Percentiles rank a stretch among this genome's conserved stretches.
phyloP scores from a whole-genome alignment of 2,113 vertebrate species.

The Daboia siamensis region DNA sequence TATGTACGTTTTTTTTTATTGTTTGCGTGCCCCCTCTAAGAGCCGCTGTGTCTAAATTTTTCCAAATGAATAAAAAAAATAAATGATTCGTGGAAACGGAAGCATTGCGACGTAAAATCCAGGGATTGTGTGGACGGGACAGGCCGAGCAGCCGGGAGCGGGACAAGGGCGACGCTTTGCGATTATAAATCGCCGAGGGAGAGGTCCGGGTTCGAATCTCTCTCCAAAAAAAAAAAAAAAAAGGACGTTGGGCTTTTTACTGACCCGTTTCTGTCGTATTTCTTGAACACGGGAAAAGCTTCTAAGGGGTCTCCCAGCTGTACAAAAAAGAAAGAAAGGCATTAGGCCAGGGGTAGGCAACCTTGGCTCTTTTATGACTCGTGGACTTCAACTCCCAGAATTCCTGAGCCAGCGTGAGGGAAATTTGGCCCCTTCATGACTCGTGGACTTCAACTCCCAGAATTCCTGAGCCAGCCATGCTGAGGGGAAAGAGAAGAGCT shows the following conservation, averaged over 20 bases:
- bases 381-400: too few species aligned
- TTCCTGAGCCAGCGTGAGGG: too few species aligned
- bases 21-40: too few species aligned
- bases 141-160: not conserved
- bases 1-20: too few species aligned
- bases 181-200: not conserved
- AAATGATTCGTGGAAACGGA: too few species aligned
- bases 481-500: too few species aligned
- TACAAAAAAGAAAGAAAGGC: not conserved
- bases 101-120: not conserved
- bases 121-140: not conserved
- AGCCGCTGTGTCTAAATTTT: too few species aligned
- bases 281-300: conserved; percentile 92
- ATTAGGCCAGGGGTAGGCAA: not conserved
- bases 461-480: too few species aligned
- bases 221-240: not conserved
- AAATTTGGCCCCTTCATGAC: too few species aligned
- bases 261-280: conserved; percentile 93
- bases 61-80: too few species aligned
- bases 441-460: too few species aligned
- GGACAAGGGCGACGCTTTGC: not conserved
- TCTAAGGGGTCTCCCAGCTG: conserved; percentile 89
- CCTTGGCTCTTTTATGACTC: too few species aligned
- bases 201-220: not conserved
- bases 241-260: conserved; percentile 24